Conservation (phyloP, 2,888 invertebrate genomes). For the Plebejus melissa region DNA sequence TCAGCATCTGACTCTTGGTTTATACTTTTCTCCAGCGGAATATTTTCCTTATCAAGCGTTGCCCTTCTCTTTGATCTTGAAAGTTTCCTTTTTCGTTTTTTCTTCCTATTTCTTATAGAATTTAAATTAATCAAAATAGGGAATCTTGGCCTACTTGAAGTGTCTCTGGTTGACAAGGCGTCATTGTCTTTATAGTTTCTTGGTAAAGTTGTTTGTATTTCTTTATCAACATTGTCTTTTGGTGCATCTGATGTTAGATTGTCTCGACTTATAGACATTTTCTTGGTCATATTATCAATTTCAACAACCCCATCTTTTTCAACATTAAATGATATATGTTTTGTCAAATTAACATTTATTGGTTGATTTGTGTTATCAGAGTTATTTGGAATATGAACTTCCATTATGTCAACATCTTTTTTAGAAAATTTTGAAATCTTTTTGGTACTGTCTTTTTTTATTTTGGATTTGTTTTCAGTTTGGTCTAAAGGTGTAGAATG, state of each 20-base stretch:
- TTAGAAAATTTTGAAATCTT: constrained; percentile 63
- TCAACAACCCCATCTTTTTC: constrained; percentile 60
- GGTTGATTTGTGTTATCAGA: constrained; percentile 49
- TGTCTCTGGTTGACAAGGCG: constrained; percentile 30
- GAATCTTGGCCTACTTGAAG: constrained; percentile 43
- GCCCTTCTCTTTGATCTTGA: constrained; percentile 48
- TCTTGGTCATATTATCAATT: constrained; percentile 52
- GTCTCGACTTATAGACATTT: constrained; percentile 53
- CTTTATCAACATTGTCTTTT: constrained; percentile 53
- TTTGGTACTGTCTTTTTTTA: constrained; percentile 51
- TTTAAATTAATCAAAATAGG: constrained; percentile 63
- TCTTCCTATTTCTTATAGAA: constrained; percentile 52
- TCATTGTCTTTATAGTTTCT: constrained; percentile 41
- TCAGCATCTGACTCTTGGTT: constrained; percentile 78
- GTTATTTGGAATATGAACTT: constrained; percentile 57
- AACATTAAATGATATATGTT: constrained; percentile 71
- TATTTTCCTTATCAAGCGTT: constrained; percentile 43
- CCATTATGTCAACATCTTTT: constrained; percentile 61
- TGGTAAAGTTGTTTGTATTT: constrained; percentile 61
- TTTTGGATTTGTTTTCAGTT: constrained; percentile 51
- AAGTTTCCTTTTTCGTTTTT: constrained; percentile 44
- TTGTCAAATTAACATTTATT: constrained; percentile 68
- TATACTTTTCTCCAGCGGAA: constrained; percentile 52
- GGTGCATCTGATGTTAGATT: constrained; percentile 46
- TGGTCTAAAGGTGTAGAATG: constrained; percentile 75